Evolutionary conservation across 2,888 invertebrate genomes (phyloP), one percentile per base, ranked within the genome.

Genomic region (Melieria omissa): DNA sequence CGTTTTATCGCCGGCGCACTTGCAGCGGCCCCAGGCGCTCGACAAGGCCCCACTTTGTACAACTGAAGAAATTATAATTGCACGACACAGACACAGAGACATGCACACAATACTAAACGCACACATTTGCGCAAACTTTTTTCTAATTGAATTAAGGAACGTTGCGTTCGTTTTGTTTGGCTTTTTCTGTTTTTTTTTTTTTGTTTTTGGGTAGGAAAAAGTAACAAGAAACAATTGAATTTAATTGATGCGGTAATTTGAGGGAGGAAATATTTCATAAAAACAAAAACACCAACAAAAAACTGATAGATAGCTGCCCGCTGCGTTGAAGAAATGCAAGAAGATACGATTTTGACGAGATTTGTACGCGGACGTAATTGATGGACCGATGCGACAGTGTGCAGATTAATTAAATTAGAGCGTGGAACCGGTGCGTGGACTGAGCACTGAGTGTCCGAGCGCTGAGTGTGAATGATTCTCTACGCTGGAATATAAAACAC

Each of bases 71-170:
- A 83, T 78, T 77, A 74, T 76, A 76, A 76, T 69, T 72, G 54
- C 62, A 67, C 61, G 55, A 57, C 47, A 67, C 29, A 75, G 58
- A 76, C 73, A 71, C 72, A 75, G 81, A 80, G 78, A 79, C 77
- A 73, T 60, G 45, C 46, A 10, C 6, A 44, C 9, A 47, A 58
- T 29, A 41, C 42, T n/a, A 29, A n/a, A 67, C 14, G 29, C 14
- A 58, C 46, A 73, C 70, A 69, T 58, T 70, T 74, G 75, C 74
- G 73, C 69, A 64, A 64, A 74, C 68, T 72, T 72, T 73, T 61
- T 82, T 81, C 80, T 81, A 81, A 81, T 81, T 81, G 81, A 81
- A 81, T 81, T 81, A 81, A 81, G 79, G 76, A 80, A 78, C 70
- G 78, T 78, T 78, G 77, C 75, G 74, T 71, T 16, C 49, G 73